Conservation (phyloP, 2,113 vertebrate genomes). For the Cairina moschata region DNA sequence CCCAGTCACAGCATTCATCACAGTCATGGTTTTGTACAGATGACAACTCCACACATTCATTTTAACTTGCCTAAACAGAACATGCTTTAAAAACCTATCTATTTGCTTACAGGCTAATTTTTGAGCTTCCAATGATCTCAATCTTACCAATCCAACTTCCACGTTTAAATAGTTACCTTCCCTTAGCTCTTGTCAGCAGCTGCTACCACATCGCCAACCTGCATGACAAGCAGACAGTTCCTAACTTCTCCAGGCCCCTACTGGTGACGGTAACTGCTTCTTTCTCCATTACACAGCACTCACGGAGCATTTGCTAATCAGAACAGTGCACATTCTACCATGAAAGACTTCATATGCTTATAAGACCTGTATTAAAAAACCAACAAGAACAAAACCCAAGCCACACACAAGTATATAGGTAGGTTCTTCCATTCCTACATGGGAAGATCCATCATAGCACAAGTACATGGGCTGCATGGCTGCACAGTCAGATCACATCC, state of each 20-base stretch:
- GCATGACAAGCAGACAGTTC: accelerated
- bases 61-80: not conserved
- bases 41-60: not conserved
- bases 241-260: not conserved
- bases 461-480: not conserved
- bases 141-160: not conserved
- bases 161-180: not conserved
- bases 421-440: not conserved
- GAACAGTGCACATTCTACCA: too few relatives aligned
- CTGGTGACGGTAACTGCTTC: accelerated
- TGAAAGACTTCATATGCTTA: not conserved
- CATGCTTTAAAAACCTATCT: not conserved
- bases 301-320: not conserved
- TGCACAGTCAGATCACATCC: not conserved
- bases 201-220: not conserved
- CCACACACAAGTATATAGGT: not conserved
- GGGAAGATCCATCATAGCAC: not conserved
- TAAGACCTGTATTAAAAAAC: not conserved
- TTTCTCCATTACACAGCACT: not conserved
- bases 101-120: not conserved
- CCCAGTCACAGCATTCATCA: not conserved
- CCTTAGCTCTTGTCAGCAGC: not conserved
- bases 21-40: too few relatives aligned
- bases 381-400: not conserved
- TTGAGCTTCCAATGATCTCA: not conserved